phyloP scores from a whole-genome alignment of 2,888 invertebrate species.

The Priapulus caudatus region DNA sequence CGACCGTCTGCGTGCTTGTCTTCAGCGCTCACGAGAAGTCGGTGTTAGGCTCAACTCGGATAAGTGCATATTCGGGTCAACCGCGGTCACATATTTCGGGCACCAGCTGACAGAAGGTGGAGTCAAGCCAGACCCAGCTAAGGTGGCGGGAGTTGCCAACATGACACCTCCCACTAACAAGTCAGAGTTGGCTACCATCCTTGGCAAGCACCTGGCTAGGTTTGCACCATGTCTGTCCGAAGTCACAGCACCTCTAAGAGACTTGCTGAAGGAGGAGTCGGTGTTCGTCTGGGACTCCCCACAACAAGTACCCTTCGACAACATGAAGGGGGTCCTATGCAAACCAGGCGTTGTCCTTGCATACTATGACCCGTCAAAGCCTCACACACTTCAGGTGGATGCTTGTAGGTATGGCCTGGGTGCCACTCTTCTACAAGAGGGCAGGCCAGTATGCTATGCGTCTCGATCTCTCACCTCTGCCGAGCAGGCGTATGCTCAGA shows the following conservation, averaged over 20 bases:
- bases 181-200: too few species aligned
- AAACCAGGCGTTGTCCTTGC: constrained; percentile 14
- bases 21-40: constrained; percentile 8
- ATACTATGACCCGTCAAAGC: constrained; percentile 15
- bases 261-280: constrained; percentile 1
- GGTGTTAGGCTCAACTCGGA: constrained; percentile 12
- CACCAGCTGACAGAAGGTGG: constrained; percentile 13
- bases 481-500: too few species aligned
- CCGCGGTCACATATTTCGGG: constrained; percentile 14
- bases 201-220: constrained; percentile 12
- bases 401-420: constrained; percentile 20
- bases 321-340: too few species aligned
- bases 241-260: constrained; percentile 6
- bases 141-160: constrained; percentile 9
- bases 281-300: constrained; percentile 4
- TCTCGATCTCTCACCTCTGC: too few species aligned
- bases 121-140: constrained; percentile 10
- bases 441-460: too few species aligned
- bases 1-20: not conserved
- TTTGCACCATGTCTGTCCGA: constrained; percentile 11
- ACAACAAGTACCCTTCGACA: too few species aligned
- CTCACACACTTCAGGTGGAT: constrained; percentile 14
- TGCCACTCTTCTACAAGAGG: constrained; percentile 20
- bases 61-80: constrained; percentile 12
- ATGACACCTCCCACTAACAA: constrained; percentile 13